These are phyloP conservation scores for Microchirus variegatus DNA, from an alignment of 2,797 vertebrate genomes.

Conservation along the genomic window DNA sequence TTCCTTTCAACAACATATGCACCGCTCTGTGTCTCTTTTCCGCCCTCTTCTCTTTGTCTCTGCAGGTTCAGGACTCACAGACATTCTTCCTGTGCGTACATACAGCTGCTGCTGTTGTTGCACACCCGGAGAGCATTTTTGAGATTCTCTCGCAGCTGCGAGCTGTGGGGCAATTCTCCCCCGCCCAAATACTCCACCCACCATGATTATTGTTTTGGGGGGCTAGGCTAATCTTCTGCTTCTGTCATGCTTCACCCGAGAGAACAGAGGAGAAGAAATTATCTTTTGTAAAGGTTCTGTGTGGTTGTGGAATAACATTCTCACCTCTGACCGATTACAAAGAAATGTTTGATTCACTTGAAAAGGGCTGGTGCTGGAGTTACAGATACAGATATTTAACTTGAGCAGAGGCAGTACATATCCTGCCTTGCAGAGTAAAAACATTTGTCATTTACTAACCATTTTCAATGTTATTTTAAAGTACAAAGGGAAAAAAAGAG, in stretches of 20 bases:
- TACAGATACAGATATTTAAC: too few relatives aligned
- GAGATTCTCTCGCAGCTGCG: constrained; percentile 71
- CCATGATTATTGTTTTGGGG: constrained; percentile 64
- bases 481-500: too few relatives aligned
- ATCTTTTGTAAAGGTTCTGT: too few relatives aligned
- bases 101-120: constrained; percentile 24
- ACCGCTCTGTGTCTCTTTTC: background rate
- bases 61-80: constrained; percentile 14
- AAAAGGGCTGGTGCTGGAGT: too few relatives aligned
- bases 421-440: too few relatives aligned
- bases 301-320: too few relatives aligned
- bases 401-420: background rate
- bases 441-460: too few relatives aligned
- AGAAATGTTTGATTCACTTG: too few relatives aligned
- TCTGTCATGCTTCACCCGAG: background rate
- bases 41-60: constrained; percentile 6
- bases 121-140: constrained; percentile 70
- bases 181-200: constrained; percentile 48
- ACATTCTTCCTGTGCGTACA: constrained; percentile 46
- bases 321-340: too few relatives aligned
- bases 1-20: background rate
- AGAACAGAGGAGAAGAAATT: too few relatives aligned
- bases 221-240: constrained; percentile 32
- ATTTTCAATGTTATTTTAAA: background rate
- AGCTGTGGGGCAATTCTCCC: constrained; percentile 14